Conservation (phyloP, 2,797 vertebrate species). For the Mastacembelus armatus region DNA sequence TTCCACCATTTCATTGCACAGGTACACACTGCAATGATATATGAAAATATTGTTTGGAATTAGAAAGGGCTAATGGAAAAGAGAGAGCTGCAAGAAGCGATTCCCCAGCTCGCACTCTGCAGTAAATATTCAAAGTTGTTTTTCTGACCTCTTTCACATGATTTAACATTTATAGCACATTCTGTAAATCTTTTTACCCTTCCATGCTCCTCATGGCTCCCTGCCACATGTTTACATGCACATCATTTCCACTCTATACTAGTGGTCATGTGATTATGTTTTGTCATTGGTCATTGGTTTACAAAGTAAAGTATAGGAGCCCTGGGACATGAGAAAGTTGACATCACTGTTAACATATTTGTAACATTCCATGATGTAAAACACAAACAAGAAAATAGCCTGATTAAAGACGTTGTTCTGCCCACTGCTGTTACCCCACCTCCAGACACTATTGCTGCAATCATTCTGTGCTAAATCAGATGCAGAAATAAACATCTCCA, state of each 20-base stretch:
- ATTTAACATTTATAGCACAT: slow-evolving; percentile 18
- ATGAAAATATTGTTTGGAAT: slow-evolving; percentile 45
- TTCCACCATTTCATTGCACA: slow-evolving; percentile 41
- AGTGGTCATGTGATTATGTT: slow-evolving; percentile 34
- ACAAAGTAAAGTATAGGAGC: slow-evolving; percentile 35
- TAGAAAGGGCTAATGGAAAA: slow-evolving; percentile 25
- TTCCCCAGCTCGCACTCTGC: neutral
- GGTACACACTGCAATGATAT: slow-evolving; percentile 48
- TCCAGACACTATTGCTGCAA: slow-evolving; percentile 70
- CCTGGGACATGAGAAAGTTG: slow-evolving; percentile 34
- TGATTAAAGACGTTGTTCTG: slow-evolving; percentile 65
- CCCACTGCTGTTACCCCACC: slow-evolving; percentile 67
- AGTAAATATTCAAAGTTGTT: slow-evolving; percentile 25
- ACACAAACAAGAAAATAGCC: slow-evolving; percentile 62
- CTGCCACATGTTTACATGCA: slow-evolving; percentile 41
- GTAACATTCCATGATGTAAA: slow-evolving; percentile 65
- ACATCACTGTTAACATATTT: slow-evolving; percentile 69
- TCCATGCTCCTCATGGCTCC: slow-evolving; percentile 16
- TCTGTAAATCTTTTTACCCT: neutral
- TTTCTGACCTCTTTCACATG: slow-evolving; percentile 7
- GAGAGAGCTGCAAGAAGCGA: slow-evolving; percentile 1
- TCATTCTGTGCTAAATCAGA: slow-evolving; percentile 72
- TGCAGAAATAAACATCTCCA: slow-evolving; percentile 78
- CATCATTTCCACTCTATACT: slow-evolving; percentile 30
- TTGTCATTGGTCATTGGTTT: slow-evolving; percentile 41